Base-by-base conservation (phyloP, 35 echinoderm and acorn worm genomes). In the Antedon bifida region DNA sequence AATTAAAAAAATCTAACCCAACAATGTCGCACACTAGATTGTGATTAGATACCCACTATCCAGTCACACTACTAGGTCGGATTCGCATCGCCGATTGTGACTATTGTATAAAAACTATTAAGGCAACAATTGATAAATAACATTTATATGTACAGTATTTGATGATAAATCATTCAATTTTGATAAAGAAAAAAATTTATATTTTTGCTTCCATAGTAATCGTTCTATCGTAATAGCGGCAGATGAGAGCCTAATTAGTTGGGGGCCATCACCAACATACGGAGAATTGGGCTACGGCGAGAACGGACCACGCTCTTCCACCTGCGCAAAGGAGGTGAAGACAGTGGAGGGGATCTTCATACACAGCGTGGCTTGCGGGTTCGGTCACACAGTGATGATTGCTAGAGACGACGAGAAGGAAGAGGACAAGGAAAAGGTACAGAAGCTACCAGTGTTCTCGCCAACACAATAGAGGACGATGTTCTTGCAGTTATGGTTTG, bases 231-330 rank as follows among this genome's bases (percentile, higher is more conserved):
- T 99, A 10, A 78, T 99, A 26, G 90, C 91, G 0, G 95, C 95
- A 1, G 95, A 99, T 26, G 95, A 99, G 17, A 90, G 85, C 79
- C 44, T 99, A 78, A 90, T 99, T 74, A 90, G 88, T 79, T 99
- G 95, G 95, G 95, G 95, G 26, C 95, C 95, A 14, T 92, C 91
- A 2, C 95, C 95, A 30, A 99, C 95, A 1, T 99, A 92, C 45
- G 95, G 95, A 12, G 95, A 99, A 77, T 91, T 99, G 0, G 91
- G 88, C 4, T 92, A 99, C 36, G 95, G 95, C 5, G 95, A 99
- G 33, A 87, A 87, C 31, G 90, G 77, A 12, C 80, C 81, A 38
- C 82, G 83, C 3, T 99, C 95, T 35, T 99, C 95, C 32, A 92
- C 90, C 9, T 32, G 82, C 7, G 81, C 95, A 35, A 92, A 92